Evolutionary conservation across 92 coral and sea anemone species (phyloP), one percentile per base, ranked within the genome.

Genomic region (Anthopleura xanthogrammica): DNA sequence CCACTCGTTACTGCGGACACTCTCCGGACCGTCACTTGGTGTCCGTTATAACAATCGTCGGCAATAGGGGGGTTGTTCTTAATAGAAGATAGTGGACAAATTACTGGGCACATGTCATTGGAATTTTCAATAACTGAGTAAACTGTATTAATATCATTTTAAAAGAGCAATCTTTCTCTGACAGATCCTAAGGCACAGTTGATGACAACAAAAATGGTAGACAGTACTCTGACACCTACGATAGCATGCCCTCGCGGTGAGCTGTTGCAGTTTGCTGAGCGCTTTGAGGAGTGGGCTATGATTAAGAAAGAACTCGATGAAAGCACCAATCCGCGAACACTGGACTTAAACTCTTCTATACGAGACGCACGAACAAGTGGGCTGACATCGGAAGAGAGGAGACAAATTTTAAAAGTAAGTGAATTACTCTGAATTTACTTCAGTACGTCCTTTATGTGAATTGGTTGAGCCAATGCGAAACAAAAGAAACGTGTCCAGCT

Each of bases 201-300:
- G 22, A 76, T 60, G 78, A 77, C 78, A 41, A 72, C 23, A 13
- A 60, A 78, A 43, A 19, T 85, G 83, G 79, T 79, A 13, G 88
- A 85, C 50, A 84, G 88, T 39, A 79, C 52, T 48, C 55, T 78
- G 16, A 78, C 83, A 16, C 94, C 94, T 1, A 75, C 23, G 22
- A 76, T 23, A 12, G 52, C 77, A 6, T 94, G 98, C 72, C 80
- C 79, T 48, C 85, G 88, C 52, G 87, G 72, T 19, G 88, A 85
- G 68, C 77, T 89, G 75, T 72, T 87, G 46, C 98, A 94, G 89
- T 94, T 94, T 79, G 86, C 88, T 46, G 92, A 87, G 43, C 95
- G 98, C 57, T 94, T 91, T 72, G 88, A 76, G 43, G 98, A 94
- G 83, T 94, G 98, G 98, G 90, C 93, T 19, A 20, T 94, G 82